Percentiles rank a stretch among this genome's conserved stretches.
phyloP scores from a whole-genome alignment of 2,113 vertebrate genomes.

The Embiotoca jacksoni region DNA sequence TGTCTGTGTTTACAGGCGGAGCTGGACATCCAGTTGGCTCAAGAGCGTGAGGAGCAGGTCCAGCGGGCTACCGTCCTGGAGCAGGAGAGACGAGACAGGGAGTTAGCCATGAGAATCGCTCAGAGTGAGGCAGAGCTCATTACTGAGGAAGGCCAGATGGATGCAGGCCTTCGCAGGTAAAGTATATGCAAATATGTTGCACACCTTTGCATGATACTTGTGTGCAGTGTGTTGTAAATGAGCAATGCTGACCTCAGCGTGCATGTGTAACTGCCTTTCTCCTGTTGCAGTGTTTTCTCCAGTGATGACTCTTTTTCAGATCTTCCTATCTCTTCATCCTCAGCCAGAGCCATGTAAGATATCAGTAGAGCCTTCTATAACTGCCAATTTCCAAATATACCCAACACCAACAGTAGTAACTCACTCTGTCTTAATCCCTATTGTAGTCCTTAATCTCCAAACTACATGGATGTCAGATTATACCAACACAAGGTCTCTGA shows the following conservation, averaged over 20 bases:
- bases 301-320: conserved; percentile 74
- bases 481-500: conserved; percentile 27
- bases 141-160: conserved; percentile 90
- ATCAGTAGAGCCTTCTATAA: conserved; percentile 9
- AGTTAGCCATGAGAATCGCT: conserved; percentile 96
- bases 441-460: conserved; percentile 40
- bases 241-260: conserved; percentile 14
- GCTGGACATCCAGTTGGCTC: conserved; percentile 90
- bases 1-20: conserved; percentile 86
- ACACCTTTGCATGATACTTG: not conserved
- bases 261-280: conserved; percentile 45
- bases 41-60: conserved; percentile 90
- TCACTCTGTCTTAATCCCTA: conserved; percentile 28
- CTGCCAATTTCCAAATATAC: conserved; percentile 13
- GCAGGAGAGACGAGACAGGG: conserved; percentile 94
- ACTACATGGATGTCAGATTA: conserved; percentile 43
- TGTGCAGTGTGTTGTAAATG: not conserved
- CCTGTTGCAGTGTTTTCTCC: conserved; percentile 69
- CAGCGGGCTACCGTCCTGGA: conserved; percentile 90
- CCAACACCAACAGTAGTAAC: conserved; percentile 32
- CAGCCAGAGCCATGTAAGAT: conserved; percentile 81
- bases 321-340: conserved; percentile 71
- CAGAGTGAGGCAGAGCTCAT: conserved; percentile 96
- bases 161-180: conserved; percentile 92
- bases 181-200: not conserved